These are phyloP conservation scores for Folsomia candida DNA, from an alignment of 2,888 invertebrate species.

Conservation along the genomic window DNA sequence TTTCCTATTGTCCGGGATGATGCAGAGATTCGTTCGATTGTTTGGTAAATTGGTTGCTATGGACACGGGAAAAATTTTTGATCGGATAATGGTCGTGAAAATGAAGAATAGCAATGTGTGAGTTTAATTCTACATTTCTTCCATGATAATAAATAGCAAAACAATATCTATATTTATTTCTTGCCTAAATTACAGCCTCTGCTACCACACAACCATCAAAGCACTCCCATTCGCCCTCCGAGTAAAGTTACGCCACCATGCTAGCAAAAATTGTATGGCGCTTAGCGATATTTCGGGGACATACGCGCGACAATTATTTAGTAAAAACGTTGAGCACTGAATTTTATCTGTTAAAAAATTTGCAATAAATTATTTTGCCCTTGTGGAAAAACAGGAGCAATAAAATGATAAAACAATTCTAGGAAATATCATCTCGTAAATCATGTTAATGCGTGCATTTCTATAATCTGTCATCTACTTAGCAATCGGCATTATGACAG, in stretches of 20 bases:
- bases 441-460: too few species aligned
- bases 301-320: constrained; percentile 26
- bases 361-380: too few species aligned
- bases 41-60: constrained; percentile 16
- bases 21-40: constrained; percentile 17
- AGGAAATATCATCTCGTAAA: too few species aligned
- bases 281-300: constrained; percentile 30
- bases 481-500: too few species aligned
- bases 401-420: too few species aligned
- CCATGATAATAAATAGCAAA: not conserved
- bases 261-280: constrained; percentile 35
- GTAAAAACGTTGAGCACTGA: not conserved
- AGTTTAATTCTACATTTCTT: not conserved
- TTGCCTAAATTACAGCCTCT: constrained; percentile 14
- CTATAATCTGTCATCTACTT: too few species aligned
- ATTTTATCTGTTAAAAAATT: too few species aligned
- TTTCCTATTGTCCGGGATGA: constrained; percentile 26
- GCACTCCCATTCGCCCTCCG: constrained; percentile 24
- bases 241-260: constrained; percentile 35
- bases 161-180: not conserved
- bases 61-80: not conserved
- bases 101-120: not conserved
- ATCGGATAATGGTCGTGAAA: constrained; percentile 16
- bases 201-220: constrained; percentile 33
- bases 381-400: too few species aligned